phyloP scores from a whole-genome alignment of 2,888 invertebrate genomes.

The Melitaea athalia region DNA sequence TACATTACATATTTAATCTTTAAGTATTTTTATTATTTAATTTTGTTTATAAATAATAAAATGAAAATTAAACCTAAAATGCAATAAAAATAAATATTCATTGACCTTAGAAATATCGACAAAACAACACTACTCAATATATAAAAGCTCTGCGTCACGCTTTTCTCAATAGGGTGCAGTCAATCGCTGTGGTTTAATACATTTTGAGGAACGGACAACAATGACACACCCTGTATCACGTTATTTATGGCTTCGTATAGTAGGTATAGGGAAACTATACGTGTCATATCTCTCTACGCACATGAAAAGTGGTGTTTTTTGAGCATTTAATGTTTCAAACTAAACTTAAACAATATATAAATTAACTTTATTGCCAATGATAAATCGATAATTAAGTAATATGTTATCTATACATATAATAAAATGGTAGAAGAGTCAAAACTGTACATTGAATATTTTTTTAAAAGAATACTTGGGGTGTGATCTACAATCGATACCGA shows the following conservation, averaged over 20 bases:
- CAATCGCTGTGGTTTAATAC: constrained; percentile 75
- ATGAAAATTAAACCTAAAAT: neutral
- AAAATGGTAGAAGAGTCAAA: too few relatives aligned
- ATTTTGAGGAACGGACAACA: constrained; percentile 65
- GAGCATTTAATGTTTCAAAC: constrained; percentile 19
- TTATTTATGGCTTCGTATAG: constrained; percentile 67
- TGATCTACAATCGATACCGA: too few relatives aligned
- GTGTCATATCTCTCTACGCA: constrained; percentile 56
- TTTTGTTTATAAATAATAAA: too few relatives aligned
- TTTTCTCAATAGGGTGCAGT: constrained; percentile 59
- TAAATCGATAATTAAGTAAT: too few relatives aligned
- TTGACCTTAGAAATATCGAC: constrained; percentile 21
- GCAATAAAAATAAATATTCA: neutral
- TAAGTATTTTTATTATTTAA: too few relatives aligned
- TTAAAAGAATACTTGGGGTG: too few relatives aligned
- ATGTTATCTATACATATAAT: too few relatives aligned
- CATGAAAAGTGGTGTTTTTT: constrained; percentile 36
- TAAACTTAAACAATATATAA: constrained; percentile 5
- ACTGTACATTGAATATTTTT: too few relatives aligned
- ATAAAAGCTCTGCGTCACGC: constrained; percentile 59
- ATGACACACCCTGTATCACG: constrained; percentile 66
- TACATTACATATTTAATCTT: too few relatives aligned
- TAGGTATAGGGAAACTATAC: constrained; percentile 59
- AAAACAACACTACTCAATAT: constrained; percentile 41
- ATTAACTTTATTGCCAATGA: too few relatives aligned